Conservation (phyloP, 2,797 vertebrate genomes). For the Galago senegalensis region DNA sequence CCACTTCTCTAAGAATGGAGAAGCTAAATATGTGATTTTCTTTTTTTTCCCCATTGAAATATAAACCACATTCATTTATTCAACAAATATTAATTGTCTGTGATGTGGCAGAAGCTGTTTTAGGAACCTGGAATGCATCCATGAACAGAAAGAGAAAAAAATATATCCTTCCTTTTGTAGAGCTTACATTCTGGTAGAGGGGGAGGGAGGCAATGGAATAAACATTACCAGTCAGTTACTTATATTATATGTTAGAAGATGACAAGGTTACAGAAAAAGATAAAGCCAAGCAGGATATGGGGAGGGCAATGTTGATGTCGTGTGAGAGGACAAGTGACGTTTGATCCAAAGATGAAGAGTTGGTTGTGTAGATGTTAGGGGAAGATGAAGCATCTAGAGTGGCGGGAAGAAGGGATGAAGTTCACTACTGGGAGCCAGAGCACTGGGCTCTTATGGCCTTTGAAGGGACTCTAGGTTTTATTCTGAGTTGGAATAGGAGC, state of each 20-base stretch:
- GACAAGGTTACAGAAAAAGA: not conserved
- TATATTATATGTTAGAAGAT: not conserved
- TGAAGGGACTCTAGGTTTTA: not conserved
- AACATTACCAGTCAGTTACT: not conserved
- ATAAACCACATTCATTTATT: not conserved
- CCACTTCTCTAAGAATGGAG: not conserved
- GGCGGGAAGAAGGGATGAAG: not conserved
- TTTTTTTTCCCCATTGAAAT: slow-evolving; percentile 8
- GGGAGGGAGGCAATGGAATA: not conserved
- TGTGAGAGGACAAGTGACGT: not conserved
- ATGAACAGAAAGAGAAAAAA: slow-evolving; percentile 1
- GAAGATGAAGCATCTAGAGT: not conserved
- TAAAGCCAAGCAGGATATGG: not conserved
- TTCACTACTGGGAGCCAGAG: not conserved
- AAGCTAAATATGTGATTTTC: not conserved
- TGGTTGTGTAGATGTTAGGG: not conserved
- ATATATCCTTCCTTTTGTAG: not conserved
- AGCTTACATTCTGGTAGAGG: not conserved
- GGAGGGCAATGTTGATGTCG: not conserved
- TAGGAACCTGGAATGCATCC: not conserved
- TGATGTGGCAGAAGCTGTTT: not conserved
- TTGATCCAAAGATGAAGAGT: not conserved
- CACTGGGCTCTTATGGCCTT: not conserved
- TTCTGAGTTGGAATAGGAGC: not conserved
- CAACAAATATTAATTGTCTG: slow-evolving; percentile 1